These are phyloP conservation scores for Drosophila meridionalis DNA, from an alignment of 2,888 invertebrate genomes.

Conservation along the genomic window DNA sequence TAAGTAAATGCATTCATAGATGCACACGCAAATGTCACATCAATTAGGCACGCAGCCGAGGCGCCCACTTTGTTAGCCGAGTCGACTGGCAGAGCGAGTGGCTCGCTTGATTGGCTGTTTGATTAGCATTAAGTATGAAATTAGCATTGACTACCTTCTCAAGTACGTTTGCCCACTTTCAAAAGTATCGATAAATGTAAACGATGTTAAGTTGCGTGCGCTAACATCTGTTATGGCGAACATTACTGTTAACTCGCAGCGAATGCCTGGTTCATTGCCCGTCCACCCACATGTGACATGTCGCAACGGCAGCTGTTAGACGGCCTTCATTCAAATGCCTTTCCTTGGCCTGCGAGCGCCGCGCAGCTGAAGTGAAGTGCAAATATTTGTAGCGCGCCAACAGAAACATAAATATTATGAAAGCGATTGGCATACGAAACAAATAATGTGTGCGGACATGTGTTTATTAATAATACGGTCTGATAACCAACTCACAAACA, in stretches of 20 bases:
- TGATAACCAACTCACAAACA: conserved; percentile 41
- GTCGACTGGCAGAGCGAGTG: conserved; percentile 2
- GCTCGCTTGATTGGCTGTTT: conserved; percentile 24
- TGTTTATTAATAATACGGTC: conserved; percentile 27
- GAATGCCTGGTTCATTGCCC: conserved; percentile 54
- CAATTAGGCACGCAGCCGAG: conserved; percentile 52
- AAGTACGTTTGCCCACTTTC: conserved; percentile 46
- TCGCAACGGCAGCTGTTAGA: conserved; percentile 39
- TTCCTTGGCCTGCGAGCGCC: conserved; percentile 48
- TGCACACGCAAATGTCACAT: conserved; percentile 73
- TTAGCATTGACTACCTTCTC: conserved; percentile 49
- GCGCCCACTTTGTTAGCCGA: conserved; percentile 32
- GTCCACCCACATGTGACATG: conserved; percentile 43
- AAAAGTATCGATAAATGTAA: conserved; percentile 61
- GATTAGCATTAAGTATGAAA: conserved; percentile 44
- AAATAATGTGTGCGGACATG: conserved; percentile 19
- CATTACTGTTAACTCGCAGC: conserved; percentile 1
- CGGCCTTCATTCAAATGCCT: conserved; percentile 56
- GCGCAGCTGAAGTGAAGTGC: conserved; percentile 31
- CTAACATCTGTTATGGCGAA: neutral
- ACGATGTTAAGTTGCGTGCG: neutral
- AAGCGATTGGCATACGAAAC: conserved; percentile 21
- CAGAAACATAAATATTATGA: conserved; percentile 41
- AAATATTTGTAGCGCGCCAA: conserved; percentile 52
- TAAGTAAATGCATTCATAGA: conserved; percentile 52